These are phyloP conservation scores for Nothocercus nigrocapillus DNA, from an alignment of 2,113 vertebrate species.

Conservation along the genomic window DNA sequence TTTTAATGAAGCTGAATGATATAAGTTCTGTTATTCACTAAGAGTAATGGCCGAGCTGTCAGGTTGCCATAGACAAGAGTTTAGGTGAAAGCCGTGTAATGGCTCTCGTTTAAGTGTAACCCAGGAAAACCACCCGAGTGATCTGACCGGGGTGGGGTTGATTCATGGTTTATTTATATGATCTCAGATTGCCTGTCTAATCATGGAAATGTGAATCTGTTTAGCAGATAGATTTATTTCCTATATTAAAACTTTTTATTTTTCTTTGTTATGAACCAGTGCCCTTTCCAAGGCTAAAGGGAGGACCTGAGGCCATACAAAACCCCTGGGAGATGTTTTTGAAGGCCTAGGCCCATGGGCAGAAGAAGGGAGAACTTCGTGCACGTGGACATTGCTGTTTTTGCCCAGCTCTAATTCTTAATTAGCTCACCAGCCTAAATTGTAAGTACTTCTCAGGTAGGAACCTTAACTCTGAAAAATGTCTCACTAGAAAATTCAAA, in stretches of 20 bases:
- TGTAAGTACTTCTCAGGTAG: conserved; percentile 2
- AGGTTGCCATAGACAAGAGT: conserved; percentile 58
- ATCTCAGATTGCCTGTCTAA: conserved; percentile 25
- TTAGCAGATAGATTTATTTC: conserved; percentile 53
- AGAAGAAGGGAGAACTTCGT: neutral
- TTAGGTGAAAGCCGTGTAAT: conserved; percentile 66
- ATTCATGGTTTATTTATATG: conserved; percentile 38
- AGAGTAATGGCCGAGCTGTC: conserved; percentile 68
- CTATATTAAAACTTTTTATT: conserved; percentile 4
- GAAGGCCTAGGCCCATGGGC: neutral
- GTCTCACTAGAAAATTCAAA: neutral
- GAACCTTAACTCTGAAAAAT: neutral
- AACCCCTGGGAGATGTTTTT: neutral
- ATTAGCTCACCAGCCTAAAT: conserved; percentile 2
- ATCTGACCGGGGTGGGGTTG: conserved; percentile 23
- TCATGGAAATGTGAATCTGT: conserved; percentile 41
- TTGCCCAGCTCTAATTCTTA: neutral
- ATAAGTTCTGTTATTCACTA: conserved; percentile 65
- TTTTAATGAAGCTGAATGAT: conserved; percentile 72
- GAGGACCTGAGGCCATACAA: neutral
- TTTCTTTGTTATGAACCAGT: conserved; percentile 11
- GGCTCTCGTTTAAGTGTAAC: conserved; percentile 46
- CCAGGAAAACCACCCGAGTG: conserved; percentile 19
- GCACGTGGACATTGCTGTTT: neutral
- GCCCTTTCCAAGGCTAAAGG: conserved; percentile 27